Evolutionary conservation across 2,797 vertebrate genomes (phyloP), one percentile per base, ranked within the genome.

Genomic region (Schizopygopsis pylzovi): DNA sequence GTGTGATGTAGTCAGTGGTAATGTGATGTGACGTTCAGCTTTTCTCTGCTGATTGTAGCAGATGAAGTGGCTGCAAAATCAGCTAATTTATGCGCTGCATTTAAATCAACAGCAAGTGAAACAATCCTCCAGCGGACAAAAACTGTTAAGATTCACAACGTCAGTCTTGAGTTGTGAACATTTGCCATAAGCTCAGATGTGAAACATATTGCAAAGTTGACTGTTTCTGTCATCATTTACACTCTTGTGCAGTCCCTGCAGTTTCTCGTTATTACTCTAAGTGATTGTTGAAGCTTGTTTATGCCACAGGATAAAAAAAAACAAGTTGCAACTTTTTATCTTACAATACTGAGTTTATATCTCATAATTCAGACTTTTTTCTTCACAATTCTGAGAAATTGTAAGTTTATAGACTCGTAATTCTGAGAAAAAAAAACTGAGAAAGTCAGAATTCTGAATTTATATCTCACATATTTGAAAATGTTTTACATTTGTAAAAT

Each of bases 31-130:
- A 59, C 11, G 8, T 59, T 4, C 54, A 22, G 16, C 0, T 0
- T 9, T 49, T 80, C 77, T 80, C 43, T 37, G 56, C 10, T 82
- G 81, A 72, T 33, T 82, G 49, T 7, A 43, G 22, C 39, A 22
- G 47, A 41, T 54, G 33, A 41, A 52, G 33, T 41, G 8, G 9
- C 41, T 41, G n/a, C 37, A 81, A 81, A 59, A 54, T 20, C 52
- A 22, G 59, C 15, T 72, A 6, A 54, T 72, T 72, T 72, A 70
- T 72, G 33, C 47, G 0, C 20, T 12, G 47, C 49, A 59, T 56
- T 71, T 56, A 56, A 56, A 81, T 39, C 22, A 71, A 52, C 76
- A 43, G 56, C n/a, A 43, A 63, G 25, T 45, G 9, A 61, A 80
- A 67, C 16, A 63, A 80, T 63, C 39, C 59, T 33, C 78, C n/a